Conservation (phyloP, 2,888 invertebrate species). For the Drosophila tanythrix region DNA sequence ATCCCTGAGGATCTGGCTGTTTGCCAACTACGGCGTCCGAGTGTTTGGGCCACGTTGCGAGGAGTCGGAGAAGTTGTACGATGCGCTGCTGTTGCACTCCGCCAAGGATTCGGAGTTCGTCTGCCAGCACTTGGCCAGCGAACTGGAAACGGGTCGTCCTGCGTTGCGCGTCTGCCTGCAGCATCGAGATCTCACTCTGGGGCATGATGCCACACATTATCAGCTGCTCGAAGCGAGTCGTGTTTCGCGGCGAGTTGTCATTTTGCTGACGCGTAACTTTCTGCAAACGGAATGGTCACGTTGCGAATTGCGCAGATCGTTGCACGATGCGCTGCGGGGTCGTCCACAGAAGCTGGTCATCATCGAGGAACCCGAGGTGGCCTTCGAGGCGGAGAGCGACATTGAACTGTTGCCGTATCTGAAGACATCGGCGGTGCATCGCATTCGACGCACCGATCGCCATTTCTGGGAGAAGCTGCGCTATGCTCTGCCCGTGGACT, state of each 20-base stretch:
- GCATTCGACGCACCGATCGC: constrained; percentile 94
- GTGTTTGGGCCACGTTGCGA: constrained; percentile 91
- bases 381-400: constrained; percentile 94
- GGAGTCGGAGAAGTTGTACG: constrained; percentile 94
- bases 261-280: constrained; percentile 95
- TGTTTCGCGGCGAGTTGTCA: constrained; percentile 93
- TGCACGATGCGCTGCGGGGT: constrained; percentile 94
- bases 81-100: constrained; percentile 96
- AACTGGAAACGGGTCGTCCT: constrained; percentile 91
- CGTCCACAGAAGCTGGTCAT: constrained; percentile 94
- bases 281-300: constrained; percentile 97
- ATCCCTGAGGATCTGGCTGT: constrained; percentile 93
- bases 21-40: constrained; percentile 93
- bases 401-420: constrained; percentile 95
- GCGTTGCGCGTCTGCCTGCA: constrained; percentile 94
- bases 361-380: constrained; percentile 93
- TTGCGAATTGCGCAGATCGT: constrained; percentile 94
- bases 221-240: constrained; percentile 93
- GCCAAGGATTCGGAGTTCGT: constrained; percentile 96
- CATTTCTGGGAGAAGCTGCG: constrained; percentile 97
- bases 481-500: constrained; percentile 92
- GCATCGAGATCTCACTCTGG: constrained; percentile 90
- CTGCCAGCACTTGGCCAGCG: constrained; percentile 92
- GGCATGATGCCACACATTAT: constrained; percentile 88
- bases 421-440: constrained; percentile 90